Base-by-base conservation (phyloP, 2,888 invertebrate species). In the Acleris holmiana region DNA sequence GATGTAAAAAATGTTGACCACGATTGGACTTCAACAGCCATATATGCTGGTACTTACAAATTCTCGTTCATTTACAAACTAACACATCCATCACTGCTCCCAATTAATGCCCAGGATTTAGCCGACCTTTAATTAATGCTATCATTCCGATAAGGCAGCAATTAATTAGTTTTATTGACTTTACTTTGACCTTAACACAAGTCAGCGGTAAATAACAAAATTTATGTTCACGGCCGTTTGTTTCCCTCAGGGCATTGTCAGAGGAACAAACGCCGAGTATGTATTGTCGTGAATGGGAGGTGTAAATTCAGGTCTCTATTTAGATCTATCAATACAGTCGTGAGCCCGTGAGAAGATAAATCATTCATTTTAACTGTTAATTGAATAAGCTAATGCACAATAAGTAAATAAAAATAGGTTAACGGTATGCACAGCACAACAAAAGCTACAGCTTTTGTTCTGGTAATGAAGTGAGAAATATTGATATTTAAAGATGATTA, bases 181-280 rank as follows among this genome's bases (percentile, higher is more conserved):
- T 19, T 18, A 25, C 15, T 47, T 35, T 55, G 25, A 44, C 55
- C 61, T 48, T 15, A 21, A 21, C 19, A 21, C 23, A 54, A 61
- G 41, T 55, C 54, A 49, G 48, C 55, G 49, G 55, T 61, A 61
- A 61, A 55, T 49, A 49, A 55, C 49, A 49, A 61, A 49, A 61
- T 61, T 55, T 61, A 61, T 49, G 55, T 40, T 49, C 41, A 49
- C 49, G 49, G 41, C 41, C 18, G 19, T 23, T 55, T 25, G 19
- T 23, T 55, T 25, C 40, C 61, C 61, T 41, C 44, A 13, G 55
- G 55, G 55, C n/a, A 19, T 57, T 63, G 62, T 47, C 49, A 29
- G 17, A 50, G 56, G 29, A 57, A 63, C 51, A 40, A 55, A 51
- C 57, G 46, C 35, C 10, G 41, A 19, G 41, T 57, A 57, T 51